Evolutionary conservation across 2,113 vertebrate genomes (phyloP).

Genomic region (Apteryx mantelli): DNA sequence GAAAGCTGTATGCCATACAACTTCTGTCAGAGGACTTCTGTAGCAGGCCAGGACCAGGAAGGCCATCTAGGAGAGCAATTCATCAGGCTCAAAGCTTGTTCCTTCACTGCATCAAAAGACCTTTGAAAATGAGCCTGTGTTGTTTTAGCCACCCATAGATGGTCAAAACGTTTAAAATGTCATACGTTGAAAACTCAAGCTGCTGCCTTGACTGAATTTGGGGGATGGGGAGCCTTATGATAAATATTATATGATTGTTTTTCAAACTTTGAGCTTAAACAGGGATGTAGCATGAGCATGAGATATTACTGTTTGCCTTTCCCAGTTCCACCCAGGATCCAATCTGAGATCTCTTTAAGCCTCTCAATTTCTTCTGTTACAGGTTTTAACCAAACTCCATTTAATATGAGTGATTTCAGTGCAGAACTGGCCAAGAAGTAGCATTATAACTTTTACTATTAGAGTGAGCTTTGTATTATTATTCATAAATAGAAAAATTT

Average conservation of each 20-base stretch:
- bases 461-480: neutral
- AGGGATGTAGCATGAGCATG: neutral
- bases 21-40: neutral
- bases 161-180: neutral
- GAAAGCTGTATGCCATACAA: neutral
- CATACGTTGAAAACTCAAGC: neutral
- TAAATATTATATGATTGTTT: neutral
- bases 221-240: neutral
- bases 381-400: neutral
- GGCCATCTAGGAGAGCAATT: neutral
- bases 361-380: neutral
- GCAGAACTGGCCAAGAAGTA: neutral
- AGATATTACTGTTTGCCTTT: neutral
- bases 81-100: neutral
- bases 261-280: neutral
- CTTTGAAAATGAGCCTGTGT: neutral
- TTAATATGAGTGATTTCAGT: neutral
- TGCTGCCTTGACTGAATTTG: neutral
- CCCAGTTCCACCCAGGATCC: neutral
- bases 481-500: neutral
- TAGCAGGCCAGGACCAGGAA: neutral
- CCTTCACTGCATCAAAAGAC: neutral
- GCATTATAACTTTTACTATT: neutral
- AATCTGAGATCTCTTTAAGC: neutral
- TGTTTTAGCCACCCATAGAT: neutral